Evolutionary conservation across 2,888 invertebrate genomes (phyloP).

Genomic region (Hedya salicella): DNA sequence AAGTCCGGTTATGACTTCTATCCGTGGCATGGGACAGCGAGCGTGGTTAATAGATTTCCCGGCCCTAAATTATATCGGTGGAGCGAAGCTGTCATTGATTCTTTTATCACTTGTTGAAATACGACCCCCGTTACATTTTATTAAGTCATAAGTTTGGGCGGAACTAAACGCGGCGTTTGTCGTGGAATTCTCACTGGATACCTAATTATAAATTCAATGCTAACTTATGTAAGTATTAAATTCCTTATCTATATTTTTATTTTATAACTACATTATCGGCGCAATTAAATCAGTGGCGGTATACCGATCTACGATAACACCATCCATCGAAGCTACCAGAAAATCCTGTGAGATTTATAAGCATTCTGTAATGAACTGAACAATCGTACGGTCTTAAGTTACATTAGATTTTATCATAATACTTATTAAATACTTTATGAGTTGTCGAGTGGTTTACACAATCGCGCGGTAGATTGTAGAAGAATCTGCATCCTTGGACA

Average conservation of each 20-base stretch:
- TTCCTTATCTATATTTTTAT: conserved; percentile 52
- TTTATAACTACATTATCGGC: conserved; percentile 47
- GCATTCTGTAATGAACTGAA: conserved; percentile 8
- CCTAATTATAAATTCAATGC: conserved; percentile 59
- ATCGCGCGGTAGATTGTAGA: conserved; percentile 3
- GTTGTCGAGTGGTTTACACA: conserved; percentile 13
- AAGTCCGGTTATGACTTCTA: conserved; percentile 37
- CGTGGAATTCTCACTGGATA: conserved; percentile 59
- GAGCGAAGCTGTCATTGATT: conserved; percentile 61
- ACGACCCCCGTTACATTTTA: conserved; percentile 69
- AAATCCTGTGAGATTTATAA: conserved; percentile 19
- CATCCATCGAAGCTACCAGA: conserved; percentile 22
- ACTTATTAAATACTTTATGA: neutral
- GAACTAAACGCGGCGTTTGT: conserved; percentile 67
- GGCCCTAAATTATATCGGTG: conserved; percentile 60
- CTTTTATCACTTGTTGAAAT: conserved; percentile 71
- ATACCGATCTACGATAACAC: conserved; percentile 47
- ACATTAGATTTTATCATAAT: conserved; percentile 22
- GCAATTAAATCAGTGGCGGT: conserved; percentile 51
- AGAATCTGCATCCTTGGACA: conserved; percentile 34
- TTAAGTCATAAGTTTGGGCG: conserved; percentile 74
- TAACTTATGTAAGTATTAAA: conserved; percentile 52
- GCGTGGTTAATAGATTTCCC: conserved; percentile 72
- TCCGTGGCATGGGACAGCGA: conserved; percentile 41
- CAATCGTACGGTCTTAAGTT: conserved; percentile 23